Evolutionary conservation across 2,113 vertebrate genomes (phyloP).

Genomic region (Austrofundulus limnaeus): DNA sequence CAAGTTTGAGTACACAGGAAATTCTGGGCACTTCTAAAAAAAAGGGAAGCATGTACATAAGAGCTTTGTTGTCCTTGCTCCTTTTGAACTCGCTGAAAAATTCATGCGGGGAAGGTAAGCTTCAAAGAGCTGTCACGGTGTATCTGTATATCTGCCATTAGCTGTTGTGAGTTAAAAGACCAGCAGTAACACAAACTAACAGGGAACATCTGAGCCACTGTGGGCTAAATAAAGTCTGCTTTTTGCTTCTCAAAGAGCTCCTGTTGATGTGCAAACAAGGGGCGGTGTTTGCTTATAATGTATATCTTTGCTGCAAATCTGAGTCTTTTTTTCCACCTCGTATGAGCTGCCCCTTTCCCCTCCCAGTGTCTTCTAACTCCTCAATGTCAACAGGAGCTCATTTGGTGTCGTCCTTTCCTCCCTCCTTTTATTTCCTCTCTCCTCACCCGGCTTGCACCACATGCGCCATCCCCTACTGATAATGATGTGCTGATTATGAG

Average conservation of each 20-base stretch:
- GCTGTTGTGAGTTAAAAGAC: slow-evolving; percentile 36
- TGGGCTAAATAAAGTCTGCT: slow-evolving; percentile 20
- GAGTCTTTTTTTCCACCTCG: too few species aligned
- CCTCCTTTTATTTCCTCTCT: slow-evolving; percentile 42
- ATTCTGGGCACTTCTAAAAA: slow-evolving; percentile 31
- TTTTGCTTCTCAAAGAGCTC: slow-evolving; percentile 29
- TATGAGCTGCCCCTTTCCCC: not conserved
- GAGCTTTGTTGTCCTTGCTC: slow-evolving; percentile 56
- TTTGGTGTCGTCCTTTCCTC: slow-evolving; percentile 51
- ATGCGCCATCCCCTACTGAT: slow-evolving; percentile 54
- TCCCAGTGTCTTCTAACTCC: slow-evolving; percentile 16
- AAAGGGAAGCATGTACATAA: slow-evolving; percentile 16
- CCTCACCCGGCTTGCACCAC: slow-evolving; percentile 34
- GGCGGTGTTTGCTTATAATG: slow-evolving; percentile 26
- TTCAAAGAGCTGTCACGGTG: slow-evolving; percentile 55
- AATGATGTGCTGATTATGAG: slow-evolving; percentile 80
- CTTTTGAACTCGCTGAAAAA: slow-evolving; percentile 64
- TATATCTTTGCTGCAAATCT: slow-evolving; percentile 26
- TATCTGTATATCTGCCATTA: slow-evolving; percentile 34
- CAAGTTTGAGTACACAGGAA: slow-evolving; percentile 21
- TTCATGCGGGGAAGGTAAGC: slow-evolving; percentile 37
- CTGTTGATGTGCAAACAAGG: slow-evolving; percentile 23
- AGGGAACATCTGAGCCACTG: slow-evolving; percentile 30
- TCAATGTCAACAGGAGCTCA: slow-evolving; percentile 43
- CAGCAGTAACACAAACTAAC: slow-evolving; percentile 30